These are phyloP conservation scores for Acleris laterana DNA, from an alignment of 2,888 invertebrate genomes.

Conservation along the genomic window DNA sequence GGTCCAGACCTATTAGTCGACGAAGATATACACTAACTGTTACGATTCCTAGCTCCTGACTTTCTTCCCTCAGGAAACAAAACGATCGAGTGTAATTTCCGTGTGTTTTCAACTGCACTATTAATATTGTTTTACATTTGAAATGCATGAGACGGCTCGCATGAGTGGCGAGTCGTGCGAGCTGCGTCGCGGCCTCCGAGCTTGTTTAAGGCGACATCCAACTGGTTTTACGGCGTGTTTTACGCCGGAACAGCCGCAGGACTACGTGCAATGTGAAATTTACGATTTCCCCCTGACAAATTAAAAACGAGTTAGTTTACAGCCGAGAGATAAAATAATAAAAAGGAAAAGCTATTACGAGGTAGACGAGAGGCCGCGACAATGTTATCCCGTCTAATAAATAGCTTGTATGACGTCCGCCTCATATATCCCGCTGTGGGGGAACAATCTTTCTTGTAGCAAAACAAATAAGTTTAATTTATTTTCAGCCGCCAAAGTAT, in stretches of 20 bases:
- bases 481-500: constrained; percentile 70
- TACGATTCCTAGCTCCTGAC: background rate
- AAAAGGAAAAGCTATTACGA: constrained; percentile 75
- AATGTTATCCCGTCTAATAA: constrained; percentile 80
- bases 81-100: background rate
- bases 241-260: constrained; percentile 57
- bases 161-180: constrained; percentile 45
- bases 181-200: constrained; percentile 47
- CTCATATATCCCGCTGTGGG: constrained; percentile 63
- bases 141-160: constrained; percentile 52
- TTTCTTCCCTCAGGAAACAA: background rate
- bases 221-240: constrained; percentile 67
- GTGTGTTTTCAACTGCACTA: constrained; percentile 18
- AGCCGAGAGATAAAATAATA: constrained; percentile 74
- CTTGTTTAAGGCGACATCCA: constrained; percentile 56
- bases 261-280: constrained; percentile 69
- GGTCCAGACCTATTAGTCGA: too few species aligned
- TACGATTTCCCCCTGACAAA: constrained; percentile 74
- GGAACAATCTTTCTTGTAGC: constrained; percentile 72
- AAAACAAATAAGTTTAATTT: constrained; percentile 71
- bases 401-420: constrained; percentile 75
- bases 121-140: constrained; percentile 26
- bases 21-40: too few species aligned
- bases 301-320: constrained; percentile 82
- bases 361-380: constrained; percentile 64